Evolutionary conservation across 2,797 vertebrate species (phyloP).

Genomic region (Macrochelys suwanniensis): DNA sequence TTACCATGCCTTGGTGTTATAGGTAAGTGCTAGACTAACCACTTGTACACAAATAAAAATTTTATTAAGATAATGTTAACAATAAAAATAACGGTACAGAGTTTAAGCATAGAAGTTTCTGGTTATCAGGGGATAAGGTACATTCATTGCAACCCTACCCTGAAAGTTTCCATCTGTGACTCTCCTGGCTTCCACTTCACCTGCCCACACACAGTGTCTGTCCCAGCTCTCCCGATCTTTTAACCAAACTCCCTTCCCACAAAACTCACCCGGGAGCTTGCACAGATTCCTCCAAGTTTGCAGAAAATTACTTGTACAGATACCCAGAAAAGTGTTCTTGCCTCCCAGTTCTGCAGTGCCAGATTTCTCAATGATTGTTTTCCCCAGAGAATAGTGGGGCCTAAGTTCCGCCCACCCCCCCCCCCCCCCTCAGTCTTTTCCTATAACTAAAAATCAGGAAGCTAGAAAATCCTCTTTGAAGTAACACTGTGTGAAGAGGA

Average conservation of each 20-base stretch:
- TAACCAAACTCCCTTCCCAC: neutral
- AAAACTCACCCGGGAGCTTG: neutral
- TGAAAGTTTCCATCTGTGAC: neutral
- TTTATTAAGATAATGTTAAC: no score
- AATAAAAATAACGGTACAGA: no score
- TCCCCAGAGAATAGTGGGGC: conserved; percentile 39
- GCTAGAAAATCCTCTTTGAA: conserved; percentile 77
- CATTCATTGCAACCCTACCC: fast-evolving
- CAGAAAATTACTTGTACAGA: fast-evolving
- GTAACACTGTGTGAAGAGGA: conserved; percentile 74
- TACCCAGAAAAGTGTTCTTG: conserved; percentile 17
- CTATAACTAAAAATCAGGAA: conserved; percentile 73
- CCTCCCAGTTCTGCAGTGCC: conserved; percentile 12
- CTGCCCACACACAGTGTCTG: fast-evolving
- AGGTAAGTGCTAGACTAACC: conserved; percentile 37
- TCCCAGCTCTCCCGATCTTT: neutral
- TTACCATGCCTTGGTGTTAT: conserved; percentile 35
- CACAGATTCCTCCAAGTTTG: neutral
- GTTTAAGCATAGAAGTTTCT: no score
- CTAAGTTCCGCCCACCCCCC: no score
- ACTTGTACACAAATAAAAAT: no score
- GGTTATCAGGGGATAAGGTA: no score
- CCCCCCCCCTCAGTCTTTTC: conserved; percentile 64
- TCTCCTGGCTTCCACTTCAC: neutral
- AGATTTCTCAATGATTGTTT: conserved; percentile 37